A percentile compares a stretch with the other conserved stretches of the same genome.
These are phyloP conservation scores for Eristalis pertinax DNA, from an alignment of 2,888 invertebrate genomes.

Conservation along the genomic window DNA sequence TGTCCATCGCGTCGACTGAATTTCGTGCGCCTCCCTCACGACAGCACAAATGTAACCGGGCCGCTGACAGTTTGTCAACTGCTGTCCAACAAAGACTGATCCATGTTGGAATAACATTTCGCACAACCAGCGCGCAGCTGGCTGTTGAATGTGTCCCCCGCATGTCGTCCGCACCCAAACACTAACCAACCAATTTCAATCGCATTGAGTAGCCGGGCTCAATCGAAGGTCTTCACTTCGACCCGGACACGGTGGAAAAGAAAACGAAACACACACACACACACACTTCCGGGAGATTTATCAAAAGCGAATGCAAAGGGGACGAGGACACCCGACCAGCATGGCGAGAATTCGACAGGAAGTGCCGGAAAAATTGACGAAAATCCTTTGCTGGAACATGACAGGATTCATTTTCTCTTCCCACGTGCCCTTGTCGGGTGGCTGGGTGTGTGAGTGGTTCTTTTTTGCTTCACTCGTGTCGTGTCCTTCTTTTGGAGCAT, in stretches of 20 bases:
- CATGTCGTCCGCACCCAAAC: slow-evolving; percentile 1
- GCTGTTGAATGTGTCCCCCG: neutral
- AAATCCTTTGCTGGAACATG: slow-evolving; percentile 58
- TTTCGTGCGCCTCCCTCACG: neutral
- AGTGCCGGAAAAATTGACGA: slow-evolving; percentile 64
- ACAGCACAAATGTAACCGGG: slow-evolving; percentile 1
- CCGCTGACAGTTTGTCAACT: slow-evolving; percentile 51
- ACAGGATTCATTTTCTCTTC: slow-evolving; percentile 66
- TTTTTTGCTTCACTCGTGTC: slow-evolving; percentile 1
- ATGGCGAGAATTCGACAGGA: slow-evolving; percentile 51
- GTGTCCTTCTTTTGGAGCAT: slow-evolving; percentile 17
- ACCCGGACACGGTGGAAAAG: slow-evolving; percentile 9
- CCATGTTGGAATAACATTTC: slow-evolving; percentile 36
- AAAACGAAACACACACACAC: slow-evolving; percentile 33
- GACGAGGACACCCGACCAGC: slow-evolving; percentile 11
- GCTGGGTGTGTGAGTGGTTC: neutral
- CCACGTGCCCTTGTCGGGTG: neutral
- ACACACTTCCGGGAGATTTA: slow-evolving; percentile 51
- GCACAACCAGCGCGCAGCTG: slow-evolving; percentile 1
- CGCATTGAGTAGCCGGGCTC: slow-evolving; percentile 48
- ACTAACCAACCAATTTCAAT: slow-evolving; percentile 38
- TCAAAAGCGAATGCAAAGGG: slow-evolving; percentile 28
- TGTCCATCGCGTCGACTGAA: no score
- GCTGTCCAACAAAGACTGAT: slow-evolving; percentile 39
- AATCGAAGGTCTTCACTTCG: slow-evolving; percentile 52